Conservation (phyloP, 2,797 vertebrate species). For the Enteromius unitaeniatus region DNA sequence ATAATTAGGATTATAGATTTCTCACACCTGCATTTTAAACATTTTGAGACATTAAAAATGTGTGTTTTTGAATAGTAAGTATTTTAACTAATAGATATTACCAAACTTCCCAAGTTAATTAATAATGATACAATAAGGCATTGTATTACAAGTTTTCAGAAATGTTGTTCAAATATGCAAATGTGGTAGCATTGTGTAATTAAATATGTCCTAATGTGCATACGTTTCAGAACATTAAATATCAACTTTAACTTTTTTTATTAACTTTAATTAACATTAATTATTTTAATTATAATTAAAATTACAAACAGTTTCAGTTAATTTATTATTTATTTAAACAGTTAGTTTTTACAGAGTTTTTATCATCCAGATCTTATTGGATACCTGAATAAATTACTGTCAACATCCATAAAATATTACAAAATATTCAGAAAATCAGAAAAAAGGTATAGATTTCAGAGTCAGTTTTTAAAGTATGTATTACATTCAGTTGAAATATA, state of each 20-base stretch:
- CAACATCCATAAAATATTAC: neutral
- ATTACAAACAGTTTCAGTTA: neutral
- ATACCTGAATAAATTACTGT: neutral
- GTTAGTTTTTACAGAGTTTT: neutral
- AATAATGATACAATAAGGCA: neutral
- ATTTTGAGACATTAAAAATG: neutral
- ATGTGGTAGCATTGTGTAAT: neutral
- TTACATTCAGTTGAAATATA: too few species aligned
- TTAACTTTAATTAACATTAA: neutral
- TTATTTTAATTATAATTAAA: neutral
- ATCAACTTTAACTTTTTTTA: too few species aligned
- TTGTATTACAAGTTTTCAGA: neutral
- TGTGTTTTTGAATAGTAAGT: neutral
- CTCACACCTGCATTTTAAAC: neutral
- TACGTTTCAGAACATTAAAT: neutral
- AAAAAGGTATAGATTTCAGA: too few species aligned
- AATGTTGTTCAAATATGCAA: neutral
- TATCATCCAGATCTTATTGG: neutral
- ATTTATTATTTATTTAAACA: neutral
- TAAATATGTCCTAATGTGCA: neutral
- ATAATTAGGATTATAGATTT: neutral
- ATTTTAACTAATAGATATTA: neutral
- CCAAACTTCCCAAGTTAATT: neutral
- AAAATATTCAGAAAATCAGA: neutral
- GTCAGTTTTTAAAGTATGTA: too few species aligned